Evolutionary conservation across 2,113 vertebrate species (phyloP), one percentile per base, ranked within the genome.

Genomic region (Thunnus maccoyii): DNA sequence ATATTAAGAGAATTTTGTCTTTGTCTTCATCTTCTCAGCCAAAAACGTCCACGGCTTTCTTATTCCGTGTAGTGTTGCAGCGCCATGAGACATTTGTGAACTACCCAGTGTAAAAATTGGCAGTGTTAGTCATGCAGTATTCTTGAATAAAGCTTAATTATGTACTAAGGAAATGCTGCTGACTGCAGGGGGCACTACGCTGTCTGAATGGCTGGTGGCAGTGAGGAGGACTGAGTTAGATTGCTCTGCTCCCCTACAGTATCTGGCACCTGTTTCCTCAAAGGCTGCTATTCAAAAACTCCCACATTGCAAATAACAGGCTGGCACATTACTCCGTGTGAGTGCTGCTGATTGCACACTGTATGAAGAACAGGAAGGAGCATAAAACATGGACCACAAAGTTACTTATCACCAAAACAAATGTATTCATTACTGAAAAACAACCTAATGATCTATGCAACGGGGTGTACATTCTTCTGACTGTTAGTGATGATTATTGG

Each of bases 131-230:
- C 70, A 60, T 55, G n/a, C 73, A 8, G 13, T 74, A 14, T 69
- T 74, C 36, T 74, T 80, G 15, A 85, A 89, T 84, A 62, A 87
- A 86, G 89, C 64, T 47, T 86, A 86, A 92, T 94, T 92, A 88
- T 65, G 12, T 17, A 83, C 70, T 1, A 64, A 85, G 56, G 88
- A 90, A 86, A 68, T 85, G 88, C 88, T 84, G 83, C 54, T 85
- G 89, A 85, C 92, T 85, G 87, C 55, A 20, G 90, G 93, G 89
- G 92, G 77, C 84, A 65, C 82, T 88, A 85, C 90, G 78, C 77
- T 84, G 90, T 90, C 86, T 86, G 92, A 92, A 92, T 92, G 92
- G 92, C 89, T 72, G 68, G 51, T 41, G 0, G 76, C 69, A 72
- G 68, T 83, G 44, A 61, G 80, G 91, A 89, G 84, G 75, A 64